Conservation (phyloP, 2,888 invertebrate species). For the Drosophila sordidula region DNA sequence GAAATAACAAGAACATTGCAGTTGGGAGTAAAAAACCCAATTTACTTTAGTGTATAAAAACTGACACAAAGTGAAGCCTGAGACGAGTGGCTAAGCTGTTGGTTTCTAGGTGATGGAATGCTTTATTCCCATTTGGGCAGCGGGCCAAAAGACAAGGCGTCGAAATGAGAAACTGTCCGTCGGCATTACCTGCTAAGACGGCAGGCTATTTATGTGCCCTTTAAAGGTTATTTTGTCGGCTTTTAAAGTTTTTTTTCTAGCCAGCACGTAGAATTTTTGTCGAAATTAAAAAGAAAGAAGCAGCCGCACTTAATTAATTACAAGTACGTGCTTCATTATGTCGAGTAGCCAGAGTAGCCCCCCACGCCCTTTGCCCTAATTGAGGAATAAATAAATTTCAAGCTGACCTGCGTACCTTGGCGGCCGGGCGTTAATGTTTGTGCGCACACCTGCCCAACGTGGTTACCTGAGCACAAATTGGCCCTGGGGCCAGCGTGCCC, state of each 20-base stretch:
- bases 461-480: constrained; percentile 64
- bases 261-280: constrained; percentile 42
- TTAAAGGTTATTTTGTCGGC: constrained; percentile 1
- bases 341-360: constrained; percentile 17
- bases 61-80: background rate
- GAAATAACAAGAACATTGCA: too few relatives aligned
- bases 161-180: constrained; percentile 56
- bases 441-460: constrained; percentile 66
- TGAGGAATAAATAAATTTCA: constrained; percentile 77
- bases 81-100: constrained; percentile 15
- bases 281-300: constrained; percentile 70
- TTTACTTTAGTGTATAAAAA: background rate
- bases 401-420: constrained; percentile 58
- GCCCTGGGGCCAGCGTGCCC: constrained; percentile 52
- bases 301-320: constrained; percentile 81
- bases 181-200: constrained; percentile 29
- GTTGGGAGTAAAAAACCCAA: too few relatives aligned
- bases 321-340: constrained; percentile 77
- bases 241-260: background rate
- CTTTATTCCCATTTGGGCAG: constrained; percentile 42
- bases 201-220: constrained; percentile 40
- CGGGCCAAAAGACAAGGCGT: constrained; percentile 43
- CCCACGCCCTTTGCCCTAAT: constrained; percentile 47
- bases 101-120: constrained; percentile 21
- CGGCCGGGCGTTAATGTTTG: constrained; percentile 53